Base-by-base conservation (phyloP, 2,797 vertebrate genomes). In the Poeciliopsis turneri region DNA sequence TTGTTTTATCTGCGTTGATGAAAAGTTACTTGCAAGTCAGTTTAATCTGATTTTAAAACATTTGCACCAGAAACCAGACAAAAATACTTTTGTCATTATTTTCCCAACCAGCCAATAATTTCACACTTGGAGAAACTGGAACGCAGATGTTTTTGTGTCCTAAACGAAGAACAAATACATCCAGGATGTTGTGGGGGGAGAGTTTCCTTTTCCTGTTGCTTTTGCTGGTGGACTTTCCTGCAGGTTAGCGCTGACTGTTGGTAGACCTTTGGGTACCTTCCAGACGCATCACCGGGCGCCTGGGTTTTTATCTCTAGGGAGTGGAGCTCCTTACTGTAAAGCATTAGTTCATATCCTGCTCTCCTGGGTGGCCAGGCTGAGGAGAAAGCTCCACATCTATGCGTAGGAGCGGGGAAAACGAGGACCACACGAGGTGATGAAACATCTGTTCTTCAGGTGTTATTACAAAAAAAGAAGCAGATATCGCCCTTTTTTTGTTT, bases 131-230 rank as follows among this genome's bases (percentile, higher is more conserved):
- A 75, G 69, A 51, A 74, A 76, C 53, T 70, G 61, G 57, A 68
- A 36, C 53, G 75, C 57, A 79, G 68, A 84, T 80, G 80, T 69
- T 77, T 86, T 79, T 36, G 80, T 84, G 66, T 71, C 33, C 16
- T 75, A 76, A 64, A 79, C 73, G 78, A 36, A 83, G 82, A 64
- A 88, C 82, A 90, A 89, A 92, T 20, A 84, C 72, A 90, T 92
- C 89, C 94, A 95, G 94, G 94, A 95, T 94, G 93, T 90, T 84
- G 83, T 87, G 89, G 85, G 89, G 91, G 57, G 91, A 85, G 90
- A 68, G 82, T 88, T 94, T 95, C 94, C 94, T 92, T 83, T 93
- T 95, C 93, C 95, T 95, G 94, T 95, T 94, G 92, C 92, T 94
- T 85, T 87, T 85, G 72, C 91, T 88, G 89, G 88, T 90, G 91